Evolutionary conservation across 2,113 vertebrate species (phyloP).

Genomic region (Semnornis frantzii): DNA sequence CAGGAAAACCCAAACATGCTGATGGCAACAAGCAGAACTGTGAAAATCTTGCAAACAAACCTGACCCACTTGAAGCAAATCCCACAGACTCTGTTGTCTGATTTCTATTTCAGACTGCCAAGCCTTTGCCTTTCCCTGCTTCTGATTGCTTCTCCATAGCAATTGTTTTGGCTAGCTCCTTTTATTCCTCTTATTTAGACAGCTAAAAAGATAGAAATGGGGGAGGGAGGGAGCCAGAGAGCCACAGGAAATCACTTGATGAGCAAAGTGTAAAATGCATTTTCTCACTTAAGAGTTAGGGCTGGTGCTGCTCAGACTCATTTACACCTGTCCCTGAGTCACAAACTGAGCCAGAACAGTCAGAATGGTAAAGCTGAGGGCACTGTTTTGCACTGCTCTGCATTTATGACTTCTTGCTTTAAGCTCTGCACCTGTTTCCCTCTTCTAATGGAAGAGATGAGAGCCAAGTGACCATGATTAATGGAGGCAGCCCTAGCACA

Average conservation of each 20-base stretch:
- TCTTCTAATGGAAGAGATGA: not conserved
- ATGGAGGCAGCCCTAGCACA: not conserved
- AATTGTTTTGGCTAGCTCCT: conserved; percentile 43
- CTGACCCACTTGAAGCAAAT: conserved; percentile 35
- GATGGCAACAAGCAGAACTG: not conserved
- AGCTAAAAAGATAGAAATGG: not conserved
- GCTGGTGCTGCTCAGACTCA: not conserved
- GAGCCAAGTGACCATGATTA: not conserved
- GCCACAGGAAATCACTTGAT: not conserved
- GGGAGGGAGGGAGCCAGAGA: not conserved
- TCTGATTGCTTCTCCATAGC: conserved; percentile 55
- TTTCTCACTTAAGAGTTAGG: not conserved
- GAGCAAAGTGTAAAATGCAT: not conserved
- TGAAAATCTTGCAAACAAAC: conserved; percentile 38
- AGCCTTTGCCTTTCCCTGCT: conserved; percentile 26
- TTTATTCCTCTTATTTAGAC: not conserved
- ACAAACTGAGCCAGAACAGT: not conserved
- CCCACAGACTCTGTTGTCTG: conserved; percentile 21
- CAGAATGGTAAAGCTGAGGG: not conserved
- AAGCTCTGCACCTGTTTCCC: not conserved
- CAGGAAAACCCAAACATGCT: conserved; percentile 11
- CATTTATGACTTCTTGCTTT: not conserved
- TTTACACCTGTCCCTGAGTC: not conserved
- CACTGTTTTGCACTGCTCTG: not conserved
- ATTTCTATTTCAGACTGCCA: conserved; percentile 23